Base-by-base conservation (phyloP, 2,888 invertebrate species). In the Lutraria lutraria region DNA sequence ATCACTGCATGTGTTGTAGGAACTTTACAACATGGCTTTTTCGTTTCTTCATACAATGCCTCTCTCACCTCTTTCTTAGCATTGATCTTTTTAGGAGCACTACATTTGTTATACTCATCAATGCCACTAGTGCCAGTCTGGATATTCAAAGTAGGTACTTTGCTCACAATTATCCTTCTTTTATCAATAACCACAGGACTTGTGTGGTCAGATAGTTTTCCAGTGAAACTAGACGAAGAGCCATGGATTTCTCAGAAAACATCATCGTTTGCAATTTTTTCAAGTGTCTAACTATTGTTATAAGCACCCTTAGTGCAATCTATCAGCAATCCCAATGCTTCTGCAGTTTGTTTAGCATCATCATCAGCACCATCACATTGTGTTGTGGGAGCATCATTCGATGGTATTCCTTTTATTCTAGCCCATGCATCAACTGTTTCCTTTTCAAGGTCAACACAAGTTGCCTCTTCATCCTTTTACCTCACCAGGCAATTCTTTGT, bases 271-370 rank as follows among this genome's bases (percentile, higher is more conserved):
- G 56, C 16, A 56, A 21, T 56, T 56, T 56, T 56, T 6, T 3
- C 56, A 56, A 21, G 56, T 21, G 2, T 16, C 12, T 56, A 3
- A 56, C 19, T 21, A 6, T 56, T 21, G 16, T 21, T 12, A 21
- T 43, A 43, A 43, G 16, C 56, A 19, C 12, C 56, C 56, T 56
- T 2, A 56, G 21, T 12, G 56, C 21, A 16, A 12, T 19, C 56
- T 56, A 43, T 43, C 43, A 43, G 56, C 12, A 3, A 19, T 56
- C 21, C 56, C 12, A 56, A 8, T 21, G 1, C 12, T 13, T 3
- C 3, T 56, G 56, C 12, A 56, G 56, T 6, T 3, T 16, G 16
- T 56, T 16, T 29, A 90, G 84, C 85, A 80, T 79, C 43, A 88
- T 34, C 15, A 6, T n/a, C 54, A 52, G 53, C 43, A 56, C 12